Conservation (phyloP, 1,140 invertebrate species). For the Zaprionus lachaisei region DNA sequence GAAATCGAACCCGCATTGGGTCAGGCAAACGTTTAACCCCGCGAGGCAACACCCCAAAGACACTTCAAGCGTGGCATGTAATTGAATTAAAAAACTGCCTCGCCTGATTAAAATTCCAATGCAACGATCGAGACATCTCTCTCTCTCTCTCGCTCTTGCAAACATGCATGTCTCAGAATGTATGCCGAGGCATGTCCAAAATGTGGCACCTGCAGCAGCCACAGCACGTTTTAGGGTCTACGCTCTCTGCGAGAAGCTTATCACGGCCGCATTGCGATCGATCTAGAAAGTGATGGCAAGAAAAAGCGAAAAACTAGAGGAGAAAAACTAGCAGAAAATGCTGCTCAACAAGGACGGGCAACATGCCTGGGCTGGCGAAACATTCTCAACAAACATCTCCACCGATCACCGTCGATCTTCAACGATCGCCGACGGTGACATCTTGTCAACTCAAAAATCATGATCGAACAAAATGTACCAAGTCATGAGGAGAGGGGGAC, state of each 20-base stretch:
- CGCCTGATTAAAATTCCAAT: conserved; percentile 78
- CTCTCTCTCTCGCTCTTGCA: conserved; percentile 22
- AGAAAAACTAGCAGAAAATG: conserved; percentile 48
- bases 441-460: conserved; percentile 82
- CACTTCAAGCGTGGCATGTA: conserved; percentile 75
- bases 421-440: conserved; percentile 75
- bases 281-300: conserved; percentile 69
- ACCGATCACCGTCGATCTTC: conserved; percentile 6
- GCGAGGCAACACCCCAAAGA: conserved; percentile 5
- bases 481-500: conserved; percentile 20
- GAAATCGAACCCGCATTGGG: conserved; percentile 37
- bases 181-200: conserved; percentile 66
- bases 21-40: conserved; percentile 41
- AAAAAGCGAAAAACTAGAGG: conserved; percentile 8
- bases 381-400: conserved; percentile 61
- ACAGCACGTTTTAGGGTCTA: conserved; percentile 49
- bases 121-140: conserved; percentile 12
- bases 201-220: conserved; percentile 68
- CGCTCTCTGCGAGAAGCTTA: conserved; percentile 49
- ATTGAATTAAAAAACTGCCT: conserved; percentile 69
- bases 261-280: conserved; percentile 71
- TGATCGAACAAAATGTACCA: conserved; percentile 76
- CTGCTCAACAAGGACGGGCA: conserved; percentile 79
- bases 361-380: conserved; percentile 67
- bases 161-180: conserved; percentile 30